Percentiles rank a stretch among this genome's conserved stretches.
Evolutionary conservation across 2,113 vertebrate species (phyloP).

Genomic region (Stegostoma tigrinum): DNA sequence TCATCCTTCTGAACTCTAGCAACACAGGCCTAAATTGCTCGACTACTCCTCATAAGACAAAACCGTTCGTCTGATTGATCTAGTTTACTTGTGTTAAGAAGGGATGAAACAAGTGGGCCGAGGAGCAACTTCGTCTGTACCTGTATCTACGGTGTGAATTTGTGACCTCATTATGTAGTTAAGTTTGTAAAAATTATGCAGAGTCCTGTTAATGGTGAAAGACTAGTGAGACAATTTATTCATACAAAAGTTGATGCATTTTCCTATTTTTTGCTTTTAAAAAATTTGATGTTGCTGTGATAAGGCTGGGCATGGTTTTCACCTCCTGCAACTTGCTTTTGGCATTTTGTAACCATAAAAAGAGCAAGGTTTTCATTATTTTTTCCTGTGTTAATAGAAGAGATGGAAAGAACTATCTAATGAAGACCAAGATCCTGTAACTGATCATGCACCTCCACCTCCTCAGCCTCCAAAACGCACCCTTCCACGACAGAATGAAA

Average conservation of each 20-base stretch:
- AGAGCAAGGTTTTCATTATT: neutral
- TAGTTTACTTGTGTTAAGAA: neutral
- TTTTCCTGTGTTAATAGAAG: constrained; percentile 49
- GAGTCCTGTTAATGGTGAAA: neutral
- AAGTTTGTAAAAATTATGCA: neutral
- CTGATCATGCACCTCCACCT: constrained; percentile 55
- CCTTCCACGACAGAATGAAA: constrained; percentile 69
- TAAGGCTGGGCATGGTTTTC: neutral
- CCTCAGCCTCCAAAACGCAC: constrained; percentile 53
- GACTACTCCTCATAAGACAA: too few species aligned
- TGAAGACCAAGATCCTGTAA: constrained; percentile 59
- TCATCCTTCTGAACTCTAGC: too few species aligned
- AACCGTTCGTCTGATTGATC: too few species aligned
- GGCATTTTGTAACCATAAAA: neutral
- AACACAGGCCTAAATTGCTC: too few species aligned
- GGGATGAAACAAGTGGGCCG: neutral
- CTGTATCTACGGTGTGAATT: neutral
- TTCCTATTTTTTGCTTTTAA: neutral
- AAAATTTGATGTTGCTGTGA: neutral
- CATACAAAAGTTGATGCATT: neutral
- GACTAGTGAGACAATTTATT: neutral
- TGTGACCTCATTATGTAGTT: neutral
- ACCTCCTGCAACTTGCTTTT: neutral
- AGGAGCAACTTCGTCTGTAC: neutral
- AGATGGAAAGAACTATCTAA: constrained; percentile 62